These are phyloP conservation scores for Colletes latitarsis DNA, from an alignment of 1,140 invertebrate genomes.

Conservation along the genomic window DNA sequence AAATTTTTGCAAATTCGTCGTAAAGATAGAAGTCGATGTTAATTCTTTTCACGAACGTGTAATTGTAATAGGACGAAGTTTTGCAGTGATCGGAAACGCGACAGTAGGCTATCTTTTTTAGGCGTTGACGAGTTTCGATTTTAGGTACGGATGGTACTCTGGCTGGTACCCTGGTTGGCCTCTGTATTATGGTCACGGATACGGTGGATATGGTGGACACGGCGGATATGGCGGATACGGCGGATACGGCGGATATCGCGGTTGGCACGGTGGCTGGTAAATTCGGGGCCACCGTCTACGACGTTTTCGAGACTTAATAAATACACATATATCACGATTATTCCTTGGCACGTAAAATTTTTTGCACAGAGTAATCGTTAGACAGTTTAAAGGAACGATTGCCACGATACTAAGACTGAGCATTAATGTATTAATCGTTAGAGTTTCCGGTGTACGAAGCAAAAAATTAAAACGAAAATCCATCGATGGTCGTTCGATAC, in stretches of 20 bases:
- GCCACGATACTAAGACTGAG: slow-evolving; percentile 4
- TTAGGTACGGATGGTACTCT: slow-evolving; percentile 60
- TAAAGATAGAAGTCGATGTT: too few species aligned
- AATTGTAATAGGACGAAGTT: too few species aligned
- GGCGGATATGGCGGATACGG: slow-evolving; percentile 45
- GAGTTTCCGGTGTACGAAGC: not conserved
- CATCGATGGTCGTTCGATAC: too few species aligned
- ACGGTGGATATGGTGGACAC: slow-evolving; percentile 43
- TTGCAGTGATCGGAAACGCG: too few species aligned
- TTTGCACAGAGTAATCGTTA: slow-evolving; percentile 18
- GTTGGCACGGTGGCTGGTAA: slow-evolving; percentile 65
- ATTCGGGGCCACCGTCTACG: not conserved
- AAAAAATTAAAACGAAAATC: not conserved
- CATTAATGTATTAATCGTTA: not conserved
- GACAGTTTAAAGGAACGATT: too few species aligned
- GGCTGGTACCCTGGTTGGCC: slow-evolving; percentile 61
- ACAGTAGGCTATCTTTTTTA: not conserved
- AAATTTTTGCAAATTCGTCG: too few species aligned
- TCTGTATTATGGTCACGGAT: slow-evolving; percentile 49
- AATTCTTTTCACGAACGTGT: too few species aligned
- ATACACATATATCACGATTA: slow-evolving; percentile 16
- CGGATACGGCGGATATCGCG: slow-evolving; percentile 40
- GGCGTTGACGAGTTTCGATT: not conserved
- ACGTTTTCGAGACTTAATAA: not conserved
- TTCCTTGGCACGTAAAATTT: not conserved